Conservation (phyloP, 1,140 invertebrate genomes). For the Coenobita brevimanus region DNA sequence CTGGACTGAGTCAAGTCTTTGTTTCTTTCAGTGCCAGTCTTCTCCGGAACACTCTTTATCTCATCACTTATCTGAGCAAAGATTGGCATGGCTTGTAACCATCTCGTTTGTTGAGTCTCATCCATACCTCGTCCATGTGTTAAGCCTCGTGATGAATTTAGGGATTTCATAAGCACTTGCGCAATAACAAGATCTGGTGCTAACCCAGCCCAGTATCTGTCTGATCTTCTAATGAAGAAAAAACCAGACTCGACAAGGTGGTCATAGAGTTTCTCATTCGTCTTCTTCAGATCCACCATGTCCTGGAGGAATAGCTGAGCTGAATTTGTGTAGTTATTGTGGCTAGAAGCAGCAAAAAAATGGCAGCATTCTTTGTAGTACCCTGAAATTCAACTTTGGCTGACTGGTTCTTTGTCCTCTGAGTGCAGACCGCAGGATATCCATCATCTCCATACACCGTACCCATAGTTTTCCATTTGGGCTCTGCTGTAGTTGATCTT, state of each 20-base stretch:
- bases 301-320: constrained; percentile 32
- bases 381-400: constrained; percentile 9
- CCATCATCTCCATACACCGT: constrained; percentile 22
- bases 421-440: constrained; percentile 33
- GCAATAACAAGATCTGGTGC: constrained; percentile 36
- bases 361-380: constrained; percentile 34
- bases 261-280: constrained; percentile 30
- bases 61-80: constrained; percentile 35
- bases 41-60: constrained; percentile 25
- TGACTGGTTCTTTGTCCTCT: constrained; percentile 37
- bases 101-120: constrained; percentile 19
- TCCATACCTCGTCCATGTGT: constrained; percentile 18
- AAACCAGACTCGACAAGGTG: constrained; percentile 23
- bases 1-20: neutral
- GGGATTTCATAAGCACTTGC: constrained; percentile 30
- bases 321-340: constrained; percentile 39
- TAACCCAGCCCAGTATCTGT: constrained; percentile 35
- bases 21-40: constrained; percentile 9
- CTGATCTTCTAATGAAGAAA: constrained; percentile 18
- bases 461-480: constrained; percentile 35
- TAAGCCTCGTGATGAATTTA: constrained; percentile 14
- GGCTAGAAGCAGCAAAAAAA: constrained; percentile 31
- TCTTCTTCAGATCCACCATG: constrained; percentile 31
- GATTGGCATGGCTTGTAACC: constrained; percentile 21
- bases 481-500: constrained; percentile 28